Conservation (phyloP, 2,888 invertebrate genomes). For the Schizotus pectinicornis region DNA sequence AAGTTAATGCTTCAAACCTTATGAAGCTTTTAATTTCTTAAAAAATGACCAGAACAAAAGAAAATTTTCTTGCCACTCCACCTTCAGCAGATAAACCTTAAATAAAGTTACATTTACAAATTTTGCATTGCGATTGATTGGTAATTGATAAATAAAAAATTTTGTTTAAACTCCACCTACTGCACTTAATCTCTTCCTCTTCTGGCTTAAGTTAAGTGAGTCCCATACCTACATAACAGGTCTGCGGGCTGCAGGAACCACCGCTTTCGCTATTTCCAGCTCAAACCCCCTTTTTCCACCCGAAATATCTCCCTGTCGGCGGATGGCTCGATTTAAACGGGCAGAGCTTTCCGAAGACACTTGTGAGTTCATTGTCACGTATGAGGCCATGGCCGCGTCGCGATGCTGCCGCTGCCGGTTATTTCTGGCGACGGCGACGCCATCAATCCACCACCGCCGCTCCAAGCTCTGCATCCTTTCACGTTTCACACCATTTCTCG, state of each 20-base stretch:
- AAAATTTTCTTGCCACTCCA: too few species aligned
- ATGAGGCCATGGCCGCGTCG: conserved; percentile 30
- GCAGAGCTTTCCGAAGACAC: conserved; percentile 33
- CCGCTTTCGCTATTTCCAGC: conserved; percentile 29
- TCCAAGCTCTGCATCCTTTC: conserved; percentile 33
- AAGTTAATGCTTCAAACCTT: too few species aligned
- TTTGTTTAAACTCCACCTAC: too few species aligned
- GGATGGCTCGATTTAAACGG: conserved; percentile 17
- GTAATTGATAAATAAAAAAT: too few species aligned
- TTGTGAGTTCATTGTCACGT: conserved; percentile 43
- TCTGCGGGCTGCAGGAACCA: conserved; percentile 25
- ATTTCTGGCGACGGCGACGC: conserved; percentile 23
- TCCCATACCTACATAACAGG: conserved; percentile 11
- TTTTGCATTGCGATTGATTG: too few species aligned
- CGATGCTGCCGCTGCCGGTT: conserved; percentile 15
- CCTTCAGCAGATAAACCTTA: too few species aligned
- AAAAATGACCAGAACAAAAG: too few species aligned
- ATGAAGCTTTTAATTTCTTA: too few species aligned
- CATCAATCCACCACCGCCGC: conserved; percentile 10
- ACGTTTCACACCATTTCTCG: conserved; percentile 33
- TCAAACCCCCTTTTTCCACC: conserved; percentile 31
- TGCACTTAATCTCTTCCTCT: too few species aligned
- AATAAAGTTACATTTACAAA: too few species aligned
- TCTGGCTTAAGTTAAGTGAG: too few species aligned
- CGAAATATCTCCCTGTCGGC: conserved; percentile 37